phyloP scores from a whole-genome alignment of 2,888 invertebrate species.

The Ceraclea dissimilis region DNA sequence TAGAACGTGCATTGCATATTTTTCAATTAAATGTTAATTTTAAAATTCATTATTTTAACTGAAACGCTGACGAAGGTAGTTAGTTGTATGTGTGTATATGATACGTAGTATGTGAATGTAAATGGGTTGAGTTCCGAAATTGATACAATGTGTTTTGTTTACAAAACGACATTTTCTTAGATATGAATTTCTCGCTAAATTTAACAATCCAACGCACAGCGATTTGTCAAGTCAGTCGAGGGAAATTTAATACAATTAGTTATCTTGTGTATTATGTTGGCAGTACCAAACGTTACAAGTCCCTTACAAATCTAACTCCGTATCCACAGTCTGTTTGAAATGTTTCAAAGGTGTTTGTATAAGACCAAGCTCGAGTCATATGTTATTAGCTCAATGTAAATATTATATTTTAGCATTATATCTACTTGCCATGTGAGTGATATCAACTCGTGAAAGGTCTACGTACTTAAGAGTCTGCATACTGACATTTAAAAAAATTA shows the following conservation, averaged over 20 bases:
- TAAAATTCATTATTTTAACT: too few species aligned
- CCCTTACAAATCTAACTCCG: background rate
- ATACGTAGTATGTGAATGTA: too few species aligned
- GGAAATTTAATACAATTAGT: background rate
- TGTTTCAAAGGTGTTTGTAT: background rate
- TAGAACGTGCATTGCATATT: too few species aligned
- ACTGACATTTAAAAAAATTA: too few species aligned
- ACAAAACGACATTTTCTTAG: background rate
- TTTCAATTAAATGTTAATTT: too few species aligned
- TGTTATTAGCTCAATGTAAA: background rate
- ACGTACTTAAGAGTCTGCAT: too few species aligned
- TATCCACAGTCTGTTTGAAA: background rate
- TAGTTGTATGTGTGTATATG: too few species aligned
- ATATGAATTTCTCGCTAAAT: constrained; percentile 2
- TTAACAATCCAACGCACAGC: background rate
- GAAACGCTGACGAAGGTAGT: too few species aligned
- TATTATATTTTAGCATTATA: background rate
- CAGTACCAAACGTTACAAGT: background rate
- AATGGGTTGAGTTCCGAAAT: too few species aligned
- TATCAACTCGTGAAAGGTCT: too few species aligned
- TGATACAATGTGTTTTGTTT: constrained; percentile 1
- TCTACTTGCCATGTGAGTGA: too few species aligned
- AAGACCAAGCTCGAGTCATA: background rate
- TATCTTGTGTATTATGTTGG: background rate
- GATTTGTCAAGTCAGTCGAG: background rate